Base-by-base conservation (phyloP, 2,113 vertebrate genomes). In the Ascaphus truei region DNA sequence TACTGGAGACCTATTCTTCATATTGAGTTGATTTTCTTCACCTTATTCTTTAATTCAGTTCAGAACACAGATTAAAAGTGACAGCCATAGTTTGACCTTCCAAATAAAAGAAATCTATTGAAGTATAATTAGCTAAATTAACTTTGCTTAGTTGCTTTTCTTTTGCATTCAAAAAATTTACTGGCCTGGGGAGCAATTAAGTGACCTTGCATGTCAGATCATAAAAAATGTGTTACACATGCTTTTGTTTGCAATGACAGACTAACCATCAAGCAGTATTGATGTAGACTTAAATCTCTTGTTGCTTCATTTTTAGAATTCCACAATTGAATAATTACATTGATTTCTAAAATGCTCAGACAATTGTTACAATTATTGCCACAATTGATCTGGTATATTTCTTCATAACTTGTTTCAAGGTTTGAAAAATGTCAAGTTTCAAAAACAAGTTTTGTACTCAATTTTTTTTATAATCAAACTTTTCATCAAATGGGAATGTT, bases 101-200 rank as follows among this genome's bases (percentile, higher is more conserved):
- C 43, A 65, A 75, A 39, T 71, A 33, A 60, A 64, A 71, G 25
- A 50, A 57, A 73, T 67, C 71, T 73, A 50, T 39, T 72, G 68
- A 78, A 71, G 33, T 51, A 29, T 34, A 73, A 39, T 45, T 73
- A 75, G 73, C 74, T 79, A 77, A 75, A 83, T 72, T 62, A 68
- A 60, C 60, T 1, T 0, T 78, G 75, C 52, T 43, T 67, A 64
- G 22, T 60, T 76, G 47, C 22, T 76, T 83, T 74, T 69, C 22
- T 18, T 0, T 0, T 37, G 5, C 15, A 30, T 79, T 74, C 18
- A 77, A 76, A 69, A 76, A 79, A 71, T 64, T 72, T 60, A 57
- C 43, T 31, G 16, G 69, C 76, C 58, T 68, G 31, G 30, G 33
- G 66, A 75, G 74, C 3, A 69, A 64, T 72, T 77, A 18, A 48